phyloP scores from a whole-genome alignment of 1,140 invertebrate species.

The Pomacea maculata region DNA sequence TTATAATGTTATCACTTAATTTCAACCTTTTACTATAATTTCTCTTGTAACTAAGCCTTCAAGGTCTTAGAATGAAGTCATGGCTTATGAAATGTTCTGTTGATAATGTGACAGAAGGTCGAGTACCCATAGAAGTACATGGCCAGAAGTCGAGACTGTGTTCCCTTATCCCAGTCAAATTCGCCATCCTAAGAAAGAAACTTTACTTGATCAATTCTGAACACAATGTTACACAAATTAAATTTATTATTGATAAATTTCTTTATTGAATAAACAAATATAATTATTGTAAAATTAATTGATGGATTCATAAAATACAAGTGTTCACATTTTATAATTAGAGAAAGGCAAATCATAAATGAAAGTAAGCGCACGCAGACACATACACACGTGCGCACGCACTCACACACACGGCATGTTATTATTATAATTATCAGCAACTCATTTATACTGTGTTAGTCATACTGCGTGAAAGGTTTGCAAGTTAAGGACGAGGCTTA shows the following conservation, averaged over 20 bases:
- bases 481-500: too few relatives aligned
- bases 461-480: too few relatives aligned
- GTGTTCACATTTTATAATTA: too few relatives aligned
- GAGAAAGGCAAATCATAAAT: too few relatives aligned
- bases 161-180: conserved; percentile 14
- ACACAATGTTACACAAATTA: too few relatives aligned
- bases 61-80: not conserved
- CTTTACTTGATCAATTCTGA: too few relatives aligned
- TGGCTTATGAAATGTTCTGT: not conserved
- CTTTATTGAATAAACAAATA: not conserved
- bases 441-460: too few relatives aligned
- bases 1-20: too few relatives aligned
- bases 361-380: not conserved
- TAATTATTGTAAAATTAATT: not conserved
- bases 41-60: not conserved
- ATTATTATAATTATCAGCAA: not conserved
- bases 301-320: too few relatives aligned
- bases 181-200: not conserved
- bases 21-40: too few relatives aligned
- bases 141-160: conserved; percentile 2
- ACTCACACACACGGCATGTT: not conserved
- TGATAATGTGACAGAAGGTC: not conserved
- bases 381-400: not conserved
- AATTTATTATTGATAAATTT: too few relatives aligned
- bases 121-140: conserved; percentile 15